Base-by-base conservation (phyloP, 2,888 invertebrate genomes). In the Drosophila seclusa region DNA sequence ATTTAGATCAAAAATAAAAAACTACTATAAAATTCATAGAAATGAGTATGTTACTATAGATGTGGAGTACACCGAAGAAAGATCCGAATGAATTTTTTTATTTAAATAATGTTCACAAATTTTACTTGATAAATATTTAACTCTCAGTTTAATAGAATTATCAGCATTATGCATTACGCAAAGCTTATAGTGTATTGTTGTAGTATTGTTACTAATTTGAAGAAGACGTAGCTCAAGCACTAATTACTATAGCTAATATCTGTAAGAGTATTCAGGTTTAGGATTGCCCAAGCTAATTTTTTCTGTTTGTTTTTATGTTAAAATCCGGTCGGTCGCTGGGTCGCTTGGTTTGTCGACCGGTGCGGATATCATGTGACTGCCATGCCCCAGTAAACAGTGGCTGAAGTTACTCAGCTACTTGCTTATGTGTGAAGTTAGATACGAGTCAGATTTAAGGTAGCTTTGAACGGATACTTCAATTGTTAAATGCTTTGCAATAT, bases 331-430 rank as follows among this genome's bases (percentile, higher is more conserved):
- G 54, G 87, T 60, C 68, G 45, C 34, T 34, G 34, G 53, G 53
- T 36, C 36, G 49, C 40, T 60, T 52, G 63, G 67, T 55, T 61
- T 64, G 32, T 27, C 48, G 61, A 31, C 55, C 34, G 64, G 66
- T 72, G 61, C 70, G 64, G 66, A 77, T 85, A 69, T 79, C 83
- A 82, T 85, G 86, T 64, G 88, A 85, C 75, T 80, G 70, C 32
- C 73, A 61, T 84, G 79, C 64, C 70, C 83, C 76, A 83, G 68
- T 71, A 60, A 73, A 58, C 80, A 64, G 60, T 62, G 54, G 38
- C 57, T 68, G 68, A 68, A 83, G 73, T 80, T 21, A 53, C 29
- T 24, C 42, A 27, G 55, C 16, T 38, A n/a, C n/a, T 38, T 29
- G 29, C 27, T n/a, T 55, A n/a, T 38, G 38, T 11, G n/a, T 57